phyloP scores from a whole-genome alignment of 2,888 invertebrate species.

The Netelia fuscicornis region DNA sequence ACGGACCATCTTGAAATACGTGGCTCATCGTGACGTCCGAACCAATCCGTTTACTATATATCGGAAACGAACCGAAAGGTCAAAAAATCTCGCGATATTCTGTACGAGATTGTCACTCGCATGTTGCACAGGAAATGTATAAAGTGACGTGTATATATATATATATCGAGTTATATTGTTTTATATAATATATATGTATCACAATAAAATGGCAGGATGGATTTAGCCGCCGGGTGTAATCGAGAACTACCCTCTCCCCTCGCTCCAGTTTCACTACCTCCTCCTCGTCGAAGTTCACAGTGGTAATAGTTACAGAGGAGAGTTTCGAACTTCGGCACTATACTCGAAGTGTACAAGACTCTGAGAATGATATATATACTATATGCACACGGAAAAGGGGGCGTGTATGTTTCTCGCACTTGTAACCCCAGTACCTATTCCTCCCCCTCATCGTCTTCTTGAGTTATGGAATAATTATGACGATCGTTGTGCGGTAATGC shows the following conservation, averaged over 20 bases:
- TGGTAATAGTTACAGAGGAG: slow-evolving; percentile 3
- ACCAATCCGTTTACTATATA: background rate
- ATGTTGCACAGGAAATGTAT: slow-evolving; percentile 1
- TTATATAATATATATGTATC: background rate
- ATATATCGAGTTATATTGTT: background rate
- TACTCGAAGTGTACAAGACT: slow-evolving; percentile 41
- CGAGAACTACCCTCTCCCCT: slow-evolving; percentile 26
- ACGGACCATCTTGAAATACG: slow-evolving; percentile 38
- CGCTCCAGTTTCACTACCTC: background rate
- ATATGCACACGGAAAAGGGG: slow-evolving; percentile 32
- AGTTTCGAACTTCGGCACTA: slow-evolving; percentile 24
- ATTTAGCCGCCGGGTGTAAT: slow-evolving; percentile 59
- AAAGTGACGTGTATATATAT: background rate
- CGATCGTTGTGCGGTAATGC: slow-evolving; percentile 71
- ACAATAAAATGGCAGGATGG: background rate
- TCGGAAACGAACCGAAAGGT: slow-evolving; percentile 1
- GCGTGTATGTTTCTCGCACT: slow-evolving; percentile 64
- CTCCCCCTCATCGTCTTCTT: background rate
- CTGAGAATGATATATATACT: slow-evolving; percentile 26
- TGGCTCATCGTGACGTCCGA: slow-evolving; percentile 24
- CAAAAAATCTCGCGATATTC: slow-evolving; percentile 38
- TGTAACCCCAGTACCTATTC: slow-evolving; percentile 25
- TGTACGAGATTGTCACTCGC: slow-evolving; percentile 14
- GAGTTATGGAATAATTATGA: slow-evolving; percentile 76
- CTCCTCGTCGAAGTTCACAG: slow-evolving; percentile 21